A percentile compares a stretch with the other conserved stretches of the same genome.
Conservation (phyloP, 2,113 vertebrate species). For the Hypanus sabinus region DNA sequence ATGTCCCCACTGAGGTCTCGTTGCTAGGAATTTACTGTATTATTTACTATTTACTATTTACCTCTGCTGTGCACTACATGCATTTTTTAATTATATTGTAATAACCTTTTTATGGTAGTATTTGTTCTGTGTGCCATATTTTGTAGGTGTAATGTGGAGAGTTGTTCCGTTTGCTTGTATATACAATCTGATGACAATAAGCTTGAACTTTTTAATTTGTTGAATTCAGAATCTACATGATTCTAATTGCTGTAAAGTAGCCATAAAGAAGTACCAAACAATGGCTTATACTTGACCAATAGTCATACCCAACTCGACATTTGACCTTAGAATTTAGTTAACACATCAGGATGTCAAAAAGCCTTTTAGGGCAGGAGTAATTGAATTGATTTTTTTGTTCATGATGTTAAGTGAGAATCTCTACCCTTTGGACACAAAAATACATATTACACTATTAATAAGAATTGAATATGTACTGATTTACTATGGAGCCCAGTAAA, state of each 20-base stretch:
- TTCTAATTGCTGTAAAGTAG: neutral
- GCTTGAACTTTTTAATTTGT: neutral
- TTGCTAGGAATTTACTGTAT: too few relatives aligned
- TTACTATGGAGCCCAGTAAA: neutral
- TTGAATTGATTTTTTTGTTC: neutral
- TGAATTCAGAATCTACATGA: neutral
- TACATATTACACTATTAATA: neutral
- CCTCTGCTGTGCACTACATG: too few relatives aligned
- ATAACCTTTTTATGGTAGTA: too few relatives aligned
- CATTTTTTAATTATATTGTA: too few relatives aligned
- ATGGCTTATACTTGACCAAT: neutral
- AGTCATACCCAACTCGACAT: neutral
- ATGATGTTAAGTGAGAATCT: neutral
- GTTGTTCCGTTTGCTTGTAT: too few relatives aligned
- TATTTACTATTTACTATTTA: too few relatives aligned
- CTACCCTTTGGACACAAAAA: neutral
- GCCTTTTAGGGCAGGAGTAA: neutral
- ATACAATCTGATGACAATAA: too few relatives aligned
- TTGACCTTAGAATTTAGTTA: neutral
- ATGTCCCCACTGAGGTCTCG: too few relatives aligned
- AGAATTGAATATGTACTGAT: conserved; percentile 7
- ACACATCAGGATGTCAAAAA: neutral
- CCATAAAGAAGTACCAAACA: neutral
- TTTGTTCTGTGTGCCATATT: too few relatives aligned
- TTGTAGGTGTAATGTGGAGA: too few relatives aligned